Percentiles rank a stretch among this genome's conserved stretches.
phyloP scores from a whole-genome alignment of 2,888 invertebrate species.

The Podabrus alpinus region DNA sequence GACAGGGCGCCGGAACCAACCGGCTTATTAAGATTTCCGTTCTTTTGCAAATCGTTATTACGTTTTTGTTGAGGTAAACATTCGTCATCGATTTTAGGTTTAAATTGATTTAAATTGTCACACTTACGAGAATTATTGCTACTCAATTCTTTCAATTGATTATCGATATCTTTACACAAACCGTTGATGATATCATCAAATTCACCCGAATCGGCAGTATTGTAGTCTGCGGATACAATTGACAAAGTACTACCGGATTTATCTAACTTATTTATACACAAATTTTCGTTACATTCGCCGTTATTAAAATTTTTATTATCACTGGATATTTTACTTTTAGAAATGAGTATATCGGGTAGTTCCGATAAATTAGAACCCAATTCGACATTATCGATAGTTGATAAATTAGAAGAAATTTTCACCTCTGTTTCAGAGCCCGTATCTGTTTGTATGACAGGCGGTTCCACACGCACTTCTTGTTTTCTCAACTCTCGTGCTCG shows the following conservation, averaged over 20 bases:
- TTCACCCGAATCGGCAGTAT: constrained; percentile 50
- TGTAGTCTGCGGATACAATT: constrained; percentile 47
- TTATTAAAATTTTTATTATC: background rate
- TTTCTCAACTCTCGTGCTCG: constrained; percentile 69
- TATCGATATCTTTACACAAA: constrained; percentile 7
- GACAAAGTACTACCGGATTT: constrained; percentile 48
- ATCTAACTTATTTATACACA: constrained; percentile 31
- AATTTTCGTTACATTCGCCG: constrained; percentile 29
- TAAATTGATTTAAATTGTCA: background rate
- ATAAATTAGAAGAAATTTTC: constrained; percentile 53
- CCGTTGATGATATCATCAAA: constrained; percentile 8
- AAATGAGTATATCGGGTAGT: constrained; percentile 39
- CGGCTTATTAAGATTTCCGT: background rate
- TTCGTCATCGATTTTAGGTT: background rate
- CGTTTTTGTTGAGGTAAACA: background rate
- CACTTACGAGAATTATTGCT: background rate
- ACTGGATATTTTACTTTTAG: constrained; percentile 44
- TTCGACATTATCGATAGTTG: constrained; percentile 20
- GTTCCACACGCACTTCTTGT: constrained; percentile 69
- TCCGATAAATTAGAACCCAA: constrained; percentile 12
- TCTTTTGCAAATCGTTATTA: background rate
- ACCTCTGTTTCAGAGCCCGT: constrained; percentile 75
- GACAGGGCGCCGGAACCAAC: constrained; percentile 27
- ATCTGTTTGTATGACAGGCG: constrained; percentile 66
- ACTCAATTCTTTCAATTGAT: constrained; percentile 10